These are phyloP conservation scores for Pseudomyrmex sp. DNA, from an alignment of 1,140 invertebrate genomes.

Conservation along the genomic window DNA sequence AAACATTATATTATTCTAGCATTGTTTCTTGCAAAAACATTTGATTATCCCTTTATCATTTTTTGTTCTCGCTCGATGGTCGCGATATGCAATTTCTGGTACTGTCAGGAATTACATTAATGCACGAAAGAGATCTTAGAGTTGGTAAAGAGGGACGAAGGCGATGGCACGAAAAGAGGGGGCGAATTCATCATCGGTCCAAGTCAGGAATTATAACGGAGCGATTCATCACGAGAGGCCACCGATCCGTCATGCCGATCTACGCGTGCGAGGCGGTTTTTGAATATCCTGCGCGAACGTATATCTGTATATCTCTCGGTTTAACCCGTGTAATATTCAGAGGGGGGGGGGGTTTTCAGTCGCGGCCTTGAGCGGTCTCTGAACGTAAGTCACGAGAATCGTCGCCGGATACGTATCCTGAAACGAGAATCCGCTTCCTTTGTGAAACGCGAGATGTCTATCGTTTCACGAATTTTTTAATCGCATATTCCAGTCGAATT, in stretches of 20 bases:
- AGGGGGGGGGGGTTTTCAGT: slow-evolving; percentile 48
- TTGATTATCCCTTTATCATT: slow-evolving; percentile 1
- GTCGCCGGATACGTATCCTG: slow-evolving; percentile 19
- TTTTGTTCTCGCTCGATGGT: slow-evolving; percentile 31
- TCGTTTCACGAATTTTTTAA: slow-evolving; percentile 9
- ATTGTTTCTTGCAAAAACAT: slow-evolving; percentile 3
- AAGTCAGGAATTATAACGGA: slow-evolving; percentile 83
- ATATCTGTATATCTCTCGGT: slow-evolving; percentile 74
- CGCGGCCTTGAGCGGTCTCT: slow-evolving; percentile 59
- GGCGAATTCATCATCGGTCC: slow-evolving; percentile 82
- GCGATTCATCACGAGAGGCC: slow-evolving; percentile 82
- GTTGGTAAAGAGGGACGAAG: slow-evolving; percentile 40
- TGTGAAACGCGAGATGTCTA: slow-evolving; percentile 43
- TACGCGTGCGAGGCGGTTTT: slow-evolving; percentile 75
- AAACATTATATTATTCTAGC: not conserved
- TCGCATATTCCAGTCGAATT: not conserved
- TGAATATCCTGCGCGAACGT: slow-evolving; percentile 71
- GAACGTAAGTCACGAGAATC: slow-evolving; percentile 36
- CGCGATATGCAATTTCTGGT: slow-evolving; percentile 46
- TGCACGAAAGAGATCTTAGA: slow-evolving; percentile 63
- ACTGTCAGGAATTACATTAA: slow-evolving; percentile 70
- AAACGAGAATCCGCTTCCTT: slow-evolving; percentile 28
- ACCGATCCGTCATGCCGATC: slow-evolving; percentile 83
- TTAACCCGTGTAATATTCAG: slow-evolving; percentile 69
- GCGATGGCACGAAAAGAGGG: slow-evolving; percentile 49